Evolutionary conservation across 2,888 invertebrate genomes (phyloP), one percentile per base, ranked within the genome.

Genomic region (Erpobdella octoculata): DNA sequence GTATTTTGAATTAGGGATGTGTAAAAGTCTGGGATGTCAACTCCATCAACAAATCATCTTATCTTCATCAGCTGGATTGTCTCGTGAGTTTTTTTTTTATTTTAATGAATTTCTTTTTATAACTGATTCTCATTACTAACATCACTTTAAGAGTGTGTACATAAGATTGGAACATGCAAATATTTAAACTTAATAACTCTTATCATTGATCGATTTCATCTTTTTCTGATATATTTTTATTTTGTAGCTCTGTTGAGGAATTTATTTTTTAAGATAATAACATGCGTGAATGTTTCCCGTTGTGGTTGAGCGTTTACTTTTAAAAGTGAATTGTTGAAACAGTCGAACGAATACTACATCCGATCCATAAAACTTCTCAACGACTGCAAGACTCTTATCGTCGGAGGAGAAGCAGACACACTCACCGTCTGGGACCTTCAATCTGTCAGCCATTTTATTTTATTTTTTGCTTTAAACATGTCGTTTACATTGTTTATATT

Each of bases 1-100:
- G n/a, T n/a, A n/a, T n/a, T n/a, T n/a, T n/a, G n/a, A n/a, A n/a
- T 53, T 78, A 85, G 81, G 93, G 93, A 72, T 92, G 94, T 85
- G 95, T 96, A 77, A 96, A 96, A 85, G 93, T 95, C 73, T 94
- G 94, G 94, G 93, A 94, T 85, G 93, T 93, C 83, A 90, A 91
- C 84, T 92, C 92, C 82, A 90, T 91, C 36, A 89, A 89, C 75
- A 88, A 88, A 78, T 92, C 92, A 83, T 90, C 89, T 79, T 92
- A 93, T 70, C 90, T 94, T 0, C 90, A 90, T 69, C 91, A 92
- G 79, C 84, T 94, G 48, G 94, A 95, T 81, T 92, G 92, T 83
- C 85, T 92, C 87, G 88, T 88, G 84, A 85, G 86, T 80, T 33
- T n/a, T n/a, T n/a, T n/a, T n/a, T n/a, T n/a, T n/a, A n/a, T n/a